Evolutionary conservation across 2,797 vertebrate genomes (phyloP), one percentile per base, ranked within the genome.

Genomic region (Falco novaeseelandiae): DNA sequence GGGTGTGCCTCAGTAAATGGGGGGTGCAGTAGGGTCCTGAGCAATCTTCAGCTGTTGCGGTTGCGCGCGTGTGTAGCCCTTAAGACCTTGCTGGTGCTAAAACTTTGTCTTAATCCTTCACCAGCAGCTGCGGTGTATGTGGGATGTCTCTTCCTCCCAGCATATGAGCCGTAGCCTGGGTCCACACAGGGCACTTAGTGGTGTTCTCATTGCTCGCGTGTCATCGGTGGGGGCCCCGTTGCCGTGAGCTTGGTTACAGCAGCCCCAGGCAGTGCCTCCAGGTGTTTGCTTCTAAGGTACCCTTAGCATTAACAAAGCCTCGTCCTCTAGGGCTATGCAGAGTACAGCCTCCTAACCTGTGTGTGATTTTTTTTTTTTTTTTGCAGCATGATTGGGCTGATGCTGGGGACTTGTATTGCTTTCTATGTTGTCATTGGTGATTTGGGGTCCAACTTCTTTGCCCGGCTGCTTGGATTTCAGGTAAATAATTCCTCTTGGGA

Each of bases 381-480:
- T 72, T 38, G 54, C 96, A 98, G 99, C 96, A 99, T 99, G 99
- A 99, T 99, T 5, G 99, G 99, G 40, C 98, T 99, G 97, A 99
- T 99, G 99, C 90, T 99, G 98, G 99, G 99, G 14, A 99, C 99
- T n/a, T 99, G 99, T 84, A 99, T 99, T 5, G 99, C 99, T 85
- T 99, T 99, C 98, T 99, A 99, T 2, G 99, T 99, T 0, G 99
- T 99, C 95, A 99, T 99, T 14, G 99, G 99, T 2, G 99, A 99
- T 96, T 96, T 99, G 96, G 99, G 99, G 21, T 99, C 99, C 86
- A 99, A 98, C 96, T 99, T 99, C 98, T 99, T 99, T 62, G 99
- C 99, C 34, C 99, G 98, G 93, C 97, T 99, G 81, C 97, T 99
- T 49, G 99, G 99, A 79, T 97, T 99, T 59, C 98, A 99, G 99